Conservation (phyloP, 37 sponge, comb jelly and placozoan species). For the Ephydatia muelleri region DNA sequence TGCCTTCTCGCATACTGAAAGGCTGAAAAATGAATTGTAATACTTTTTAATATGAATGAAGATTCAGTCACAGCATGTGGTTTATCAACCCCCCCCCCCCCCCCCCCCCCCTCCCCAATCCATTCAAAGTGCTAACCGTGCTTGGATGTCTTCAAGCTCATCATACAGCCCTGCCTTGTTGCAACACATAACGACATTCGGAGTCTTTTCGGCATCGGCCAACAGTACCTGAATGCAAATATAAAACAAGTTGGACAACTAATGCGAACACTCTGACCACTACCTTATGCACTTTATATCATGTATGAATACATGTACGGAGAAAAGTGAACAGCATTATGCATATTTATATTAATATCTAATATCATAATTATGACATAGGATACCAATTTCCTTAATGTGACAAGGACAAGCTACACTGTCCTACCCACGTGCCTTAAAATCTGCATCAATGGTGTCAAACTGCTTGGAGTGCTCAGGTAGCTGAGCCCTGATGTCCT, state of each 20-base stretch:
- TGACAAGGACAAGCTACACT: not conserved
- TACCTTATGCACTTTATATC: not conserved
- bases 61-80: not conserved
- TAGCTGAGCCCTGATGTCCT: conserved; percentile 94
- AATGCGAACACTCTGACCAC: not conserved
- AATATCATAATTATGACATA: no score
- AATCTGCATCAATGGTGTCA: conserved; percentile 94
- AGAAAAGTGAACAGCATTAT: no score
- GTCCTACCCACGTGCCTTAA: conserved; percentile 67
- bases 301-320: not conserved
- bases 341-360: no score
- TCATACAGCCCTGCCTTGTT: conserved; percentile 87
- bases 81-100: not conserved
- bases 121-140: conserved; percentile 30
- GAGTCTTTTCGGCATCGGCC: conserved; percentile 87
- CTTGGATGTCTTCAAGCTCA: conserved; percentile 89
- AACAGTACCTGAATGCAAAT: conserved; percentile 54
- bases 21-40: conserved; percentile 4
- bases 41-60: not conserved
- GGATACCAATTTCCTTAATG: no score
- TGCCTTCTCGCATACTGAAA: conserved; percentile 97
- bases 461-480: conserved; percentile 95
- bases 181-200: conserved; percentile 95
- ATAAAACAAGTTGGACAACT: not conserved
- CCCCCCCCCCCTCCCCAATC: not conserved